Conservation (phyloP, 2,888 invertebrate genomes). For the Noctua pronuba region DNA sequence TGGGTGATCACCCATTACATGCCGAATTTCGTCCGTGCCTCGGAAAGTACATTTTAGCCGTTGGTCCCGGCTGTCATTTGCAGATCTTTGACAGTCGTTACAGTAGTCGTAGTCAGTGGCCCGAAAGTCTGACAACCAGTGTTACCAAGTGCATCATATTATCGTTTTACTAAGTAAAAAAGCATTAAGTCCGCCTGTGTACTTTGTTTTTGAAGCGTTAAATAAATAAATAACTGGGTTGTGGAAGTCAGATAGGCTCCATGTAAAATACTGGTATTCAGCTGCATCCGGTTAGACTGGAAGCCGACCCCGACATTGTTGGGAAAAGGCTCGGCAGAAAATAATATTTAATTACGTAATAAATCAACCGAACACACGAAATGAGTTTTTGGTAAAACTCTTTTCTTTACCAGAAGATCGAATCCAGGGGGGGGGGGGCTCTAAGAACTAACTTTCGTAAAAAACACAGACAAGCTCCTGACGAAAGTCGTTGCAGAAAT, state of each 20-base stretch:
- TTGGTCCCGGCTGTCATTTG: background rate
- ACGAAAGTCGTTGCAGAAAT: background rate
- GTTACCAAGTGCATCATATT: background rate
- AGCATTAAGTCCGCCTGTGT: too few relatives aligned
- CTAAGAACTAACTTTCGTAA: too few relatives aligned
- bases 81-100: background rate
- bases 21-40: too few relatives aligned
- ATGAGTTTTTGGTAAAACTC: background rate
- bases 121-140: background rate
- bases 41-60: background rate
- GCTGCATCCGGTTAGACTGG: too few relatives aligned
- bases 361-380: background rate
- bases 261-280: too few relatives aligned
- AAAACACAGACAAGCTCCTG: background rate
- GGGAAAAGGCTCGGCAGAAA: background rate
- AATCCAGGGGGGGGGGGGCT: background rate
- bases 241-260: too few relatives aligned
- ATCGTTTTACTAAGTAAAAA: too few relatives aligned
- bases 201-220: too few relatives aligned
- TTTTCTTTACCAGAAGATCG: background rate
- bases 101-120: background rate
- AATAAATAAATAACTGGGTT: too few relatives aligned
- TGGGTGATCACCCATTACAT: background rate
- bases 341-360: background rate
- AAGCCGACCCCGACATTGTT: background rate